phyloP scores from a whole-genome alignment of 64 coral and sea anemone species.

The Anthopleura sola region DNA sequence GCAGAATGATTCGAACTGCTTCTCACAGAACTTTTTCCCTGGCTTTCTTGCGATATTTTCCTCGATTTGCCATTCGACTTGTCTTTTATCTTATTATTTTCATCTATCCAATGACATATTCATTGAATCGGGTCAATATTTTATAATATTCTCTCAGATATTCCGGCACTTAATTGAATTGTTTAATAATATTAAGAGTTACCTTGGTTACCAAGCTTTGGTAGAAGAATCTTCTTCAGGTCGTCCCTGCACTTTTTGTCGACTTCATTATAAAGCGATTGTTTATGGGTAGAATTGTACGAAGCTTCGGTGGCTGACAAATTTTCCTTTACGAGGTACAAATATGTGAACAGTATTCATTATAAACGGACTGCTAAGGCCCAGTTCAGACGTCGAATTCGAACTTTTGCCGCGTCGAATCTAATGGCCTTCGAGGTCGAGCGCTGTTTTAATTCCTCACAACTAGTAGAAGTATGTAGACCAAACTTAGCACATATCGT shows the following conservation, averaged over 20 bases:
- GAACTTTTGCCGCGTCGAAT: too few relatives aligned
- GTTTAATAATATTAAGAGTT: not conserved
- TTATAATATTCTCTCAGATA: too few relatives aligned
- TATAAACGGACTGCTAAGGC: too few relatives aligned
- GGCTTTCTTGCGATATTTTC: not conserved
- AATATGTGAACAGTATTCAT: not conserved
- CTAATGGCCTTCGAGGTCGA: too few relatives aligned
- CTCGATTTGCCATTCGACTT: not conserved
- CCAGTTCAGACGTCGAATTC: too few relatives aligned
- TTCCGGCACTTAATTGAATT: too few relatives aligned
- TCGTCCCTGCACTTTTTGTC: slow-evolving; percentile 68
- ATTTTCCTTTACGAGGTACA: not conserved
- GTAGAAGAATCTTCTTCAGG: slow-evolving; percentile 56
- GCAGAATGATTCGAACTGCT: not conserved
- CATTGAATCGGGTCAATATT: too few relatives aligned
- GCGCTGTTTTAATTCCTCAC: too few relatives aligned
- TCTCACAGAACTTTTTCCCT: not conserved
- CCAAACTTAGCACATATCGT: too few relatives aligned
- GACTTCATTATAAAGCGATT: slow-evolving; percentile 37
- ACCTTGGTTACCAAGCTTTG: slow-evolving; percentile 75
- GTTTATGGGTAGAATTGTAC: slow-evolving; percentile 60
- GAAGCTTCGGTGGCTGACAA: slow-evolving; percentile 36
- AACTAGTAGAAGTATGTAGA: too few relatives aligned
- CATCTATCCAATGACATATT: not conserved
- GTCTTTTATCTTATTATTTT: not conserved